Evolutionary conservation across 2,888 invertebrate genomes (phyloP), one percentile per base, ranked within the genome.

Genomic region (Metellina segmentata): DNA sequence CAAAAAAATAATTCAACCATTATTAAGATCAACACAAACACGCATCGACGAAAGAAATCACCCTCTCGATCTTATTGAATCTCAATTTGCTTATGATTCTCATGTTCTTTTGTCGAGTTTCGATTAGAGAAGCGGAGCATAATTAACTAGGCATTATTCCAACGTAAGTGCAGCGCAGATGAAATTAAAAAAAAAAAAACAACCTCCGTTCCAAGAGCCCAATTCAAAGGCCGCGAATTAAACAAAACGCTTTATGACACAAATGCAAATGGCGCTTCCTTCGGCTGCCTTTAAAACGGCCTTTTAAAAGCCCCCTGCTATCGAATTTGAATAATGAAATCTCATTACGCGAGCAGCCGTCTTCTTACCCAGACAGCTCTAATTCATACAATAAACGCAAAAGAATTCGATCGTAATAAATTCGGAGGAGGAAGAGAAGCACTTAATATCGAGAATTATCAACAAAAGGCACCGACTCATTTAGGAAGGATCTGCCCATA

Each of bases 221-320:
- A 34, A 61, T 61, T 9, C 13, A 61, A 61, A 61, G 61, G 13
- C 61, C 9, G 61, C 11, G 61, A 61, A 61, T 61, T 61, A 61
- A 61, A 61, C 61, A 61, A 61, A 61, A 61, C 61, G 61, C 61
- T 61, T 61, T 61, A 61, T 61, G 61, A 61, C 61, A 61, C 61
- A 61, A 61, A 61, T 61, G 61, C 61, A 61, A 61, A 61, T 61
- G 61, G 9, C 13, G 61, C 61, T 13, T 7, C 13, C 61, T 61
- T 1, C 11, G 11, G 61, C 5, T 9, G 61, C 61, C 16, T 61
- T 61, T 61, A 61, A 61, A 61, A 61, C 61, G 61, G 61, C 11
- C 61, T 16, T 61, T 61, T 61, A 61, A 61, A 61, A 61, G 61
- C 61, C 6, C 61, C 6, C 61, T 11, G 61, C 61, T 61, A 61